A percentile compares a stretch with the other conserved stretches of the same genome.
Evolutionary conservation across 2,797 vertebrate species (phyloP).

Genomic region (Tamandua tetradactyla): DNA sequence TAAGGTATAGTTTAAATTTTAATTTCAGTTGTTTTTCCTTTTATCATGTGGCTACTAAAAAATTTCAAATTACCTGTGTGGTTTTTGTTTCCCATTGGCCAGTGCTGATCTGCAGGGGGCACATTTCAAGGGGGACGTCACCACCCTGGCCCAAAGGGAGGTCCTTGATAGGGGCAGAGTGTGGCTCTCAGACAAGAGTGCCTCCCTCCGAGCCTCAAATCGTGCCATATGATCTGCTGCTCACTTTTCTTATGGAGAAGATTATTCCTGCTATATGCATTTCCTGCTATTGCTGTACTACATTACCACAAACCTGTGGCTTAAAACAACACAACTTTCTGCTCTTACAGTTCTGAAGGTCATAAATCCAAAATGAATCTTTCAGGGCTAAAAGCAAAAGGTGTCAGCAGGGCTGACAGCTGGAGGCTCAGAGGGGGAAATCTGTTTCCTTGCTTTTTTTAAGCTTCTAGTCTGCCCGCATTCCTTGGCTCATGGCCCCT

Average conservation of each 20-base stretch:
- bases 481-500: not conserved
- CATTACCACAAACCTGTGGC: not conserved
- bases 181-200: not conserved
- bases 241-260: not conserved
- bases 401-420: not conserved
- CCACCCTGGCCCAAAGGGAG: not conserved
- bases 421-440: not conserved
- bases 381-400: not conserved
- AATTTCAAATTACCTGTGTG: not conserved
- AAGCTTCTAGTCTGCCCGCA: not conserved
- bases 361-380: constrained; percentile 9
- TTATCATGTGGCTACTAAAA: not conserved
- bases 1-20: not conserved
- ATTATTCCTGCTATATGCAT: not conserved
- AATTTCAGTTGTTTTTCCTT: not conserved
- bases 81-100: not conserved
- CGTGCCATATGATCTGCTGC: not conserved
- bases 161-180: not conserved
- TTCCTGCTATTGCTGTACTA: not conserved
- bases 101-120: not conserved
- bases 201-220: not conserved
- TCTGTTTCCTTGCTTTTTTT: not conserved
- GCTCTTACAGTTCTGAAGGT: not conserved
- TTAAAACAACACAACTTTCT: constrained; percentile 3
- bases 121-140: not conserved